phyloP scores from a whole-genome alignment of 1,140 invertebrate species.

The Tribolium madens region DNA sequence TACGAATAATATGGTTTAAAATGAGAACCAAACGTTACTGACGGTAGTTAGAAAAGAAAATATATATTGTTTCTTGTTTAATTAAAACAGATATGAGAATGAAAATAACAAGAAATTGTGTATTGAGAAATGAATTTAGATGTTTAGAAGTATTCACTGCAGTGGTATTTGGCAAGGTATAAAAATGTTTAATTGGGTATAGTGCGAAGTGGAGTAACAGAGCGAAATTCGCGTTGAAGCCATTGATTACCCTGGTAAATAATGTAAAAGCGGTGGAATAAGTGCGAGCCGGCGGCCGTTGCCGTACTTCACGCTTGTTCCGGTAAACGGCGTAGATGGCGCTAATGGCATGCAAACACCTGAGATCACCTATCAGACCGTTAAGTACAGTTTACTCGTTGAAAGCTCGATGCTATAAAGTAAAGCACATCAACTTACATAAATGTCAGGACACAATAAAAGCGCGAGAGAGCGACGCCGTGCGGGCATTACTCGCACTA shows the following conservation, averaged over 20 bases:
- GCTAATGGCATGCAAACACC: constrained; percentile 62
- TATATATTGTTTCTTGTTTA: too few relatives aligned
- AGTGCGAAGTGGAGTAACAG: too few relatives aligned
- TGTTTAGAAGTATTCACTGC: too few relatives aligned
- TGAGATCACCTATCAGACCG: constrained; percentile 60
- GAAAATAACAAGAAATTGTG: too few relatives aligned
- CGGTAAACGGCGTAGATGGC: constrained; percentile 52
- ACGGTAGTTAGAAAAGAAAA: too few relatives aligned
- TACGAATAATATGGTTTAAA: too few relatives aligned
- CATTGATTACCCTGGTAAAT: constrained; percentile 35
- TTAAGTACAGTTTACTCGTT: constrained; percentile 58
- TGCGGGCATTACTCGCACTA: constrained; percentile 29
- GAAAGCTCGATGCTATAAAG: constrained; percentile 60
- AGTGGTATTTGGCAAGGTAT: too few relatives aligned
- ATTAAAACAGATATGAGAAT: too few relatives aligned
- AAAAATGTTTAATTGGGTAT: too few relatives aligned
- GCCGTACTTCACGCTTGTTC: constrained; percentile 23
- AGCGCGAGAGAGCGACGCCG: constrained; percentile 38
- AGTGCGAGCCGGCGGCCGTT: constrained; percentile 25
- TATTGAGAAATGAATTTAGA: too few relatives aligned
- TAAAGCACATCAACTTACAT: constrained; percentile 41
- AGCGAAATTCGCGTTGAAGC: constrained; percentile 17
- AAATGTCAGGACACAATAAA: constrained; percentile 40
- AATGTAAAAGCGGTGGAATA: constrained; percentile 32
- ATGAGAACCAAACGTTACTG: too few relatives aligned